Conservation (phyloP, 2,888 invertebrate species). For the Hyppa rectilinea region DNA sequence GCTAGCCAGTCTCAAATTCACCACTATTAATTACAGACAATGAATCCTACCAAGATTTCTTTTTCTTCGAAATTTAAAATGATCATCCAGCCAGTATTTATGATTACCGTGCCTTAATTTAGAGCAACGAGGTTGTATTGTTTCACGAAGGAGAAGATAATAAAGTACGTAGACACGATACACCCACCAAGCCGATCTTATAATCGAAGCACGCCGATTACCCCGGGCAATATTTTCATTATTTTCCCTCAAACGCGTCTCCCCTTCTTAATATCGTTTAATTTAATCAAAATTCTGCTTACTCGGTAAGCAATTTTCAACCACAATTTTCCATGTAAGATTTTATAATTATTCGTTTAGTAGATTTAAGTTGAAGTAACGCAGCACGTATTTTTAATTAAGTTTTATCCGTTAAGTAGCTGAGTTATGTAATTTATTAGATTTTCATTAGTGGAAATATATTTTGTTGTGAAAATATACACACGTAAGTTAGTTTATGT, state of each 20-base stretch:
- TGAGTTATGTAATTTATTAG: constrained; percentile 4
- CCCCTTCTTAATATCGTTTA: constrained; percentile 87
- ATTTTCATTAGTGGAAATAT: constrained; percentile 5
- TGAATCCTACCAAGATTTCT: not conserved
- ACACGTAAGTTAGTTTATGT: not conserved
- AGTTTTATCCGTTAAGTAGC: constrained; percentile 17
- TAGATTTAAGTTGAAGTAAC: constrained; percentile 67
- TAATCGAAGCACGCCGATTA: constrained; percentile 74
- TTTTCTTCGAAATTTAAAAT: not conserved
- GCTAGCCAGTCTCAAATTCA: not conserved
- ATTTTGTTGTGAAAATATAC: not conserved
- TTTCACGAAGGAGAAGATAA: constrained; percentile 31
- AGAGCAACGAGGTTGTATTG: constrained; percentile 30
- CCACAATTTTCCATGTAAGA: constrained; percentile 81
- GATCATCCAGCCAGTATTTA: constrained; percentile 14
- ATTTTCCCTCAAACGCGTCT: constrained; percentile 81
- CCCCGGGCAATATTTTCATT: constrained; percentile 86
- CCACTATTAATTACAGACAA: not conserved
- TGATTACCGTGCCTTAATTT: constrained; percentile 14
- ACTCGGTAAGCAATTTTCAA: constrained; percentile 77
- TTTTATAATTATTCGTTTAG: constrained; percentile 79
- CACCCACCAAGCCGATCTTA: constrained; percentile 61
- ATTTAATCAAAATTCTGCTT: constrained; percentile 87
- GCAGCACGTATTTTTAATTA: constrained; percentile 56
- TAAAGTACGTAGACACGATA: constrained; percentile 32